Evolutionary conservation across 2,888 invertebrate genomes (phyloP).

Genomic region (Acanthosepion lycidas): DNA sequence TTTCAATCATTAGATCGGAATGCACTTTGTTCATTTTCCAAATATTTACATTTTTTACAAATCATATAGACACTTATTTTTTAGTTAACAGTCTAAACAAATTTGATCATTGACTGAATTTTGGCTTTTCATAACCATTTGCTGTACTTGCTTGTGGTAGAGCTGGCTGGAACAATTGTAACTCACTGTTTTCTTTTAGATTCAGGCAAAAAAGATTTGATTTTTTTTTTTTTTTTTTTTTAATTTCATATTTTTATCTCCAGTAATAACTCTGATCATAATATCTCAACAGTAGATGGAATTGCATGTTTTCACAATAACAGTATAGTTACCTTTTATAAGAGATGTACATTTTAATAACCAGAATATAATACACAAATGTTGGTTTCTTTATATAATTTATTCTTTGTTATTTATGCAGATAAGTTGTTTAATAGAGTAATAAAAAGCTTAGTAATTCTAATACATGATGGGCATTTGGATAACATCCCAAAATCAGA

Average conservation of each 20-base stretch:
- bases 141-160: background rate
- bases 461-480: background rate
- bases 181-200: background rate
- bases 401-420: background rate
- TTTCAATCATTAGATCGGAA: background rate
- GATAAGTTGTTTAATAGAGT: background rate
- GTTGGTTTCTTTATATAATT: background rate
- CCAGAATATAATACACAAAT: background rate
- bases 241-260: background rate
- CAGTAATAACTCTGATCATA: background rate
- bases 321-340: slow-evolving; percentile 1
- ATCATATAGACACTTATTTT: background rate
- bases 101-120: background rate
- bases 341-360: background rate
- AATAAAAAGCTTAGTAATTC: background rate
- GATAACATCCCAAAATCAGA: too few species aligned
- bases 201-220: background rate
- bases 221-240: background rate
- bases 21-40: background rate
- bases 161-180: background rate
- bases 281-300: background rate
- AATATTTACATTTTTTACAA: background rate
- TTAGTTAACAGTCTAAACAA: background rate
- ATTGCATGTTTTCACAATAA: background rate
- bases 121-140: background rate